A percentile compares a stretch with the other conserved stretches of the same genome.
phyloP scores from a whole-genome alignment of 2,888 invertebrate genomes.

The Eupithecia pulchellata region DNA sequence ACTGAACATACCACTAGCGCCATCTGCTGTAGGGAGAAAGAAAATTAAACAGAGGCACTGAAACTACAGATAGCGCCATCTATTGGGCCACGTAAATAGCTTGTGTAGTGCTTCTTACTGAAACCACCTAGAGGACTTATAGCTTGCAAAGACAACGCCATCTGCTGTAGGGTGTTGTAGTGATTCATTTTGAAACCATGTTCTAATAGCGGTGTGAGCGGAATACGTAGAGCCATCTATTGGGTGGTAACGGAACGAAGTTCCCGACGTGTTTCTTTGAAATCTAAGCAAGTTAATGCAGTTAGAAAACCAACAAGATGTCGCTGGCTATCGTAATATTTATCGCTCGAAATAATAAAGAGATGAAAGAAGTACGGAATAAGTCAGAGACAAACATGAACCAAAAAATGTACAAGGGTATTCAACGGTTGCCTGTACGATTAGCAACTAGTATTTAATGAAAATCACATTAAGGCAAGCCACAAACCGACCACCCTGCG shows the following conservation, averaged over 20 bases:
- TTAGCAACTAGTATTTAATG: not conserved
- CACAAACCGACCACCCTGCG: not conserved
- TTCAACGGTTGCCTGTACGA: not conserved
- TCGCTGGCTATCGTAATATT: not conserved
- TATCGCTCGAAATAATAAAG: not conserved
- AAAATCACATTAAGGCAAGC: not conserved
- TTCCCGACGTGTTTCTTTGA: not conserved
- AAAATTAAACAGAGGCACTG: not conserved
- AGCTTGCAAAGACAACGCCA: not conserved
- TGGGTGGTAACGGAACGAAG: not conserved
- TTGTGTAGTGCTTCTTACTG: not conserved
- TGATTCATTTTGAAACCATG: not conserved
- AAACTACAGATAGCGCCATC: not conserved
- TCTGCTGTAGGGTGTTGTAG: not conserved
- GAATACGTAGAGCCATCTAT: not conserved
- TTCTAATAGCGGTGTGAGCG: not conserved
- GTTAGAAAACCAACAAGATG: not conserved
- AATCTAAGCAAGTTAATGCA: not conserved
- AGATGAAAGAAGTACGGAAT: not conserved
- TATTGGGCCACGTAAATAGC: not conserved
- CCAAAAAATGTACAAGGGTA: not conserved
- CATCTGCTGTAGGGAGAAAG: constrained; percentile 24
- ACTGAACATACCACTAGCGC: constrained; percentile 13
- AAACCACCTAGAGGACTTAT: not conserved
- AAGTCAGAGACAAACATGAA: not conserved